A percentile compares a stretch with the other conserved stretches of the same genome.
phyloP scores from a whole-genome alignment of 2,797 vertebrate genomes.

The Tadarida brasiliensis region DNA sequence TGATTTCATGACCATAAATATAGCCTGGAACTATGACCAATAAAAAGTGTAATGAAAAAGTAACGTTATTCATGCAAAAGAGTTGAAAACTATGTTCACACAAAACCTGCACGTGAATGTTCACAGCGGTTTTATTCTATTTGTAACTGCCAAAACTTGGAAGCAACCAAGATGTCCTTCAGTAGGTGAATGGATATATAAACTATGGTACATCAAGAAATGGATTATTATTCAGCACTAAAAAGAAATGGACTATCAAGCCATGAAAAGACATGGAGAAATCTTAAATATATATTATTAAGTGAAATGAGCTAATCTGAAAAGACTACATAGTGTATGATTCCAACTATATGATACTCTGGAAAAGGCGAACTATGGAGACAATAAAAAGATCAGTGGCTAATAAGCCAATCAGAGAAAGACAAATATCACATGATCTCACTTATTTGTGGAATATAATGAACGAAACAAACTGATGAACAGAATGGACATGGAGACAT shows the following conservation, averaged over 20 bases:
- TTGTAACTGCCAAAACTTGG: not conserved
- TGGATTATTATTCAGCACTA: not conserved
- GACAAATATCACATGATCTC: too few relatives aligned
- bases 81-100: not conserved
- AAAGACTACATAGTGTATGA: not conserved
- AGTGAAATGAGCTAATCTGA: not conserved
- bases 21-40: too few relatives aligned
- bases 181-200: not conserved
- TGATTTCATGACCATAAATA: too few relatives aligned
- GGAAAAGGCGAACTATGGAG: not conserved
- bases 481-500: too few relatives aligned
- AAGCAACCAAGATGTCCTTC: not conserved
- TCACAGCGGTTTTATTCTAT: not conserved
- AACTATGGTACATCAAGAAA: not conserved
- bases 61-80: not conserved
- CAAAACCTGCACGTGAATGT: not conserved
- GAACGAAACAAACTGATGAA: too few relatives aligned
- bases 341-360: not conserved
- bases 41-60: too few relatives aligned
- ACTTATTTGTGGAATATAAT: too few relatives aligned
- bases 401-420: too few relatives aligned
- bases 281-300: not conserved
- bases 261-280: not conserved
- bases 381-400: not conserved
- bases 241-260: not conserved